phyloP scores from a whole-genome alignment of 1,140 invertebrate genomes.

The Phymorhynchus buccinoides region DNA sequence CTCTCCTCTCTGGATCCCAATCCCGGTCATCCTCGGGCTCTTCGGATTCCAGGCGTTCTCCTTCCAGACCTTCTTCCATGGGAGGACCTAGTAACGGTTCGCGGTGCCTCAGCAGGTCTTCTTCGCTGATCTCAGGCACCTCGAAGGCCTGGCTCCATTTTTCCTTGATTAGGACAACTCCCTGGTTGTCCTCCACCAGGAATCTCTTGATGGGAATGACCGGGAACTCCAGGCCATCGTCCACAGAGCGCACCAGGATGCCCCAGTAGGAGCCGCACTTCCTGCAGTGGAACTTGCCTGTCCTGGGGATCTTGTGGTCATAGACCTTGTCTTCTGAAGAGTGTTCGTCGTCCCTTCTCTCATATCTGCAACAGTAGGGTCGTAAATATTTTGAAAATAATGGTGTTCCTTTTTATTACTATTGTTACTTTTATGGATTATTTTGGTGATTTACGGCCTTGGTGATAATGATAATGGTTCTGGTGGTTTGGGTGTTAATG shows the following conservation, averaged over 20 bases:
- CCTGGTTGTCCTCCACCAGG: not conserved
- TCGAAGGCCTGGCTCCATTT: constrained; percentile 21
- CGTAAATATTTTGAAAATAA: no score
- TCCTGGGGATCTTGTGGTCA: not conserved
- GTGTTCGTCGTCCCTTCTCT: not conserved
- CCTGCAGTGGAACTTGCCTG: constrained; percentile 19
- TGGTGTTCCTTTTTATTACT: no score
- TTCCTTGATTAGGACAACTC: not conserved
- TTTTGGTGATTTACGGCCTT: no score
- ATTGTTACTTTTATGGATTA: no score
- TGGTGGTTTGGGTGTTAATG: no score
- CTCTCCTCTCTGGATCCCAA: not conserved
- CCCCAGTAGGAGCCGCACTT: constrained; percentile 7
- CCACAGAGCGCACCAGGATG: constrained; percentile 19
- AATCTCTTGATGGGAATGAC: constrained; percentile 26
- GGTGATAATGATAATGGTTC: no score
- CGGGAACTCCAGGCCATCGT: constrained; percentile 14
- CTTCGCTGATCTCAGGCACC: not conserved
- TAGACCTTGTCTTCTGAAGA: not conserved
- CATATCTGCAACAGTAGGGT: no score
- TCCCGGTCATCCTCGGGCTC: not conserved
- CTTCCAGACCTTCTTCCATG: not conserved
- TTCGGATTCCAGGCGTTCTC: not conserved
- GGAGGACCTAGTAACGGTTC: not conserved
- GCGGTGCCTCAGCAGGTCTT: not conserved